phyloP scores from a whole-genome alignment of 2,888 invertebrate species.

The Agonopterix subpropinquella region DNA sequence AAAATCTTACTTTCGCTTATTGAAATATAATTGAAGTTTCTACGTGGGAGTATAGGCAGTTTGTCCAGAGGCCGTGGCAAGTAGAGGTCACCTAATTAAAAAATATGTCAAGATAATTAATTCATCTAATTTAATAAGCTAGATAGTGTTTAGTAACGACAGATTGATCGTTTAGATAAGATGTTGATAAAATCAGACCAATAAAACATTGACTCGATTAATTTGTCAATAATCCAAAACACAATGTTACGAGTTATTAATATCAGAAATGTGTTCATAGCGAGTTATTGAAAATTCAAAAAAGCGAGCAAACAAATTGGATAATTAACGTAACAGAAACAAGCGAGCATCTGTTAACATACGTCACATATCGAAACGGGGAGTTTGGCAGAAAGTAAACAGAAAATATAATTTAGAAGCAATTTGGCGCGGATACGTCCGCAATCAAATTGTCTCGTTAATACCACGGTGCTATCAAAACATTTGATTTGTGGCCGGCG shows the following conservation, averaged over 20 bases:
- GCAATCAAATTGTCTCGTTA: slow-evolving; percentile 77
- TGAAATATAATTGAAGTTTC: slow-evolving; percentile 35
- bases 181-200: neutral
- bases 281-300: neutral
- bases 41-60: slow-evolving; percentile 23
- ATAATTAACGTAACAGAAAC: slow-evolving; percentile 62
- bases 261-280: neutral
- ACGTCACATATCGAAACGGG: slow-evolving; percentile 55
- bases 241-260: too few relatives aligned
- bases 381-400: slow-evolving; percentile 74
- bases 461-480: slow-evolving; percentile 73
- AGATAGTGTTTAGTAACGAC: slow-evolving; percentile 29
- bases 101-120: slow-evolving; percentile 24
- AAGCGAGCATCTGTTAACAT: slow-evolving; percentile 50
- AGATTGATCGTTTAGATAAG: slow-evolving; percentile 33
- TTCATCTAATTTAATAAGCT: slow-evolving; percentile 16
- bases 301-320: slow-evolving; percentile 46
- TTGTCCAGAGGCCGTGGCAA: slow-evolving; percentile 3
- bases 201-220: slow-evolving; percentile 1
- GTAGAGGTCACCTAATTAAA: slow-evolving; percentile 24
- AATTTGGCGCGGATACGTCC: slow-evolving; percentile 74
- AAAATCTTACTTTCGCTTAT: slow-evolving; percentile 41
- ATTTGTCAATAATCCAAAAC: slow-evolving; percentile 12
- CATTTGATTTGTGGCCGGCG: slow-evolving; percentile 72
- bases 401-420: slow-evolving; percentile 76